Conservation (phyloP, 2,797 vertebrate species). For the Brotula barbata region DNA sequence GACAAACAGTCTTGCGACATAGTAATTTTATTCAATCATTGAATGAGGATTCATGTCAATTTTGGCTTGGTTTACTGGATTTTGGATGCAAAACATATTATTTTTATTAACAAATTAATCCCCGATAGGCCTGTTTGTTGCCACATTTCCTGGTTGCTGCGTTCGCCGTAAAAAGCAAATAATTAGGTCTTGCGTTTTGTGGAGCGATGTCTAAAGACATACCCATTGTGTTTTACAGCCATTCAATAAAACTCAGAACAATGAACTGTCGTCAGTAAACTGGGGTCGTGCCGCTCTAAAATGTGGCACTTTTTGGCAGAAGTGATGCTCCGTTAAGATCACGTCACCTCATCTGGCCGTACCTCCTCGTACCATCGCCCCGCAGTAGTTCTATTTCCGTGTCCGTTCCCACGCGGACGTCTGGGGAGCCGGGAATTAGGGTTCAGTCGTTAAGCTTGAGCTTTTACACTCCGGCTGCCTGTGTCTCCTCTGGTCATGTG, state of each 20-base stretch:
- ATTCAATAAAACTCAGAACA: too few species aligned
- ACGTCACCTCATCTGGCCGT: not conserved
- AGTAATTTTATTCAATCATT: not conserved
- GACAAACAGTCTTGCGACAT: not conserved
- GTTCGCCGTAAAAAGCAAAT: constrained; percentile 1
- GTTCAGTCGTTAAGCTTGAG: constrained; percentile 44
- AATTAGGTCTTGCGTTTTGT: not conserved
- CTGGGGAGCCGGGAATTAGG: constrained; percentile 43
- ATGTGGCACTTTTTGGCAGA: not conserved
- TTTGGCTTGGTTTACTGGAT: too few species aligned
- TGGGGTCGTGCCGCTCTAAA: not conserved
- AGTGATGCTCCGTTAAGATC: not conserved
- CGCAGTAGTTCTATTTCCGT: constrained; percentile 19
- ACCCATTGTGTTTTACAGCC: not conserved
- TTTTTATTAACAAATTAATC: too few species aligned
- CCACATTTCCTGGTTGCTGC: not conserved
- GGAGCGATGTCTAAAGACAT: not conserved
- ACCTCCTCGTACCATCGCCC: not conserved
- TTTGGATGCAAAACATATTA: too few species aligned
- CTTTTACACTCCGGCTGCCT: constrained; percentile 45
- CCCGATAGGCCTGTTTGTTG: too few species aligned
- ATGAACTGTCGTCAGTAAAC: too few species aligned
- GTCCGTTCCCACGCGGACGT: constrained; percentile 20
- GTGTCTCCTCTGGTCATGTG: constrained; percentile 47
- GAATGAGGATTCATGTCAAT: too few species aligned